Evolutionary conservation across 2,888 invertebrate species (phyloP).

Genomic region (Eupeodes latifasciatus): DNA sequence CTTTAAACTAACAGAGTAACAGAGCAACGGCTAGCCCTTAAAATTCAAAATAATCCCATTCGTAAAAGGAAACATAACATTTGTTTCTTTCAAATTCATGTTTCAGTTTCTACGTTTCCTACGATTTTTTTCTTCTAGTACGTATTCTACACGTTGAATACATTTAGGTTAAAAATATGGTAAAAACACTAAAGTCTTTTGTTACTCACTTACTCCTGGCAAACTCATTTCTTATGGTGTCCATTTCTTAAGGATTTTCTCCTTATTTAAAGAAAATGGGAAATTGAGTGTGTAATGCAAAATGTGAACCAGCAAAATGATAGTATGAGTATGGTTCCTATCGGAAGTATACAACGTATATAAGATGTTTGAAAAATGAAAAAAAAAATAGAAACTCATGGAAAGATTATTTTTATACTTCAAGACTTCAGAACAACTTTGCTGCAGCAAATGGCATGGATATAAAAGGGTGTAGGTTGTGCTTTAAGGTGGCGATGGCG

Average conservation of each 20-base stretch:
- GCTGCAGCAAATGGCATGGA: slow-evolving; percentile 46
- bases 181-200: slow-evolving; percentile 1
- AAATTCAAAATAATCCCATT: not conserved
- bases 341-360: not conserved
- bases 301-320: slow-evolving; percentile 19
- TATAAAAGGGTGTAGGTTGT: slow-evolving; percentile 26
- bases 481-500: not conserved
- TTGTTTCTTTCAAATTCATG: not conserved
- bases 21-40: not conserved
- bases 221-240: slow-evolving; percentile 26
- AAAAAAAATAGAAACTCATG: slow-evolving; percentile 26
- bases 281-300: slow-evolving; percentile 69
- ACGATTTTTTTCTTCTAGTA: too few species aligned
- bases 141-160: not conserved
- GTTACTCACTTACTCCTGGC: not conserved
- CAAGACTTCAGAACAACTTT: slow-evolving; percentile 33
- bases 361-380: not conserved
- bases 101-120: not conserved
- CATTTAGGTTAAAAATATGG: not conserved
- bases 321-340: slow-evolving; percentile 16
- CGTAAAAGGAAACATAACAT: not conserved
- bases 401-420: slow-evolving; percentile 60
- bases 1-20: too few species aligned
- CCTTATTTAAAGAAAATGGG: slow-evolving; percentile 35
- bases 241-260: slow-evolving; percentile 23